Evolutionary conservation across 2,888 invertebrate species (phyloP).

Genomic region (Apamea crenata): DNA sequence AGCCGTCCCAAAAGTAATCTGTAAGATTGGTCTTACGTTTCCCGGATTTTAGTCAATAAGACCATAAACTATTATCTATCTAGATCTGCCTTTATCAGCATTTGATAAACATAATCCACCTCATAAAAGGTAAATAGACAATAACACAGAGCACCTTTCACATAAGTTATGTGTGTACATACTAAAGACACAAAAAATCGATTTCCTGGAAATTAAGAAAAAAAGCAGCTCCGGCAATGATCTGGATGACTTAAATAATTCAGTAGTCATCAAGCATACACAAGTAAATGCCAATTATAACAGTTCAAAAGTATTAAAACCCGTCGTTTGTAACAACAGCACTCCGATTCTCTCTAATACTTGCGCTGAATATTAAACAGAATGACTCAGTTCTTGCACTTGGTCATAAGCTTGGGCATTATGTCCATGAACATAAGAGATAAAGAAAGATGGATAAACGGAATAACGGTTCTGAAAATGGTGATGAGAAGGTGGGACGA

Average conservation of each 20-base stretch:
- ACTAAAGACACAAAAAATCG: neutral
- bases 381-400: conserved; percentile 40
- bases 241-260: neutral
- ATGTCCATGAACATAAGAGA: neutral
- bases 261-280: no score
- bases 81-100: no score
- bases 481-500: neutral
- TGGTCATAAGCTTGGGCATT: neutral
- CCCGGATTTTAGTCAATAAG: neutral
- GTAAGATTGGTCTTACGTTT: neutral
- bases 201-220: neutral
- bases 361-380: conserved; percentile 42
- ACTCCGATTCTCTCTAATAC: conserved; percentile 36
- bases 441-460: no score
- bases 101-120: neutral
- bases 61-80: neutral
- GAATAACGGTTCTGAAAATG: neutral
- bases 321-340: conserved; percentile 7
- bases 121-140: no score
- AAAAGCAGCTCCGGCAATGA: no score
- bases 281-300: conserved; percentile 19
- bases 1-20: neutral
- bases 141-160: no score
- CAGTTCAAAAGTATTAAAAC: conserved; percentile 9
- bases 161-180: no score